These are phyloP conservation scores for Cerastoderma edule DNA, from an alignment of 2,888 invertebrate species.

Conservation along the genomic window DNA sequence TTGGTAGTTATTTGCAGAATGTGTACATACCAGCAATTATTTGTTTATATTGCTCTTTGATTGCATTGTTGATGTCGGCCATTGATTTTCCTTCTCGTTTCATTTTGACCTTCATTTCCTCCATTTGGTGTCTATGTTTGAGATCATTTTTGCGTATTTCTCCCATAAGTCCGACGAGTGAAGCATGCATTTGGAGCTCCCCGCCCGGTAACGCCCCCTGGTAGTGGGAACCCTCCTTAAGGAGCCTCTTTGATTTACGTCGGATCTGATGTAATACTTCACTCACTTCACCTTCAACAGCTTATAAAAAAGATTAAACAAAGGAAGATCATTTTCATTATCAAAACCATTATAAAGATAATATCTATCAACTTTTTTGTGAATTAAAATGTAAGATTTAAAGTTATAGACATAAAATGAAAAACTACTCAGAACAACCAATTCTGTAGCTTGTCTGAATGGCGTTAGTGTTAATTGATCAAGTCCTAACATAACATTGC, in stretches of 20 bases:
- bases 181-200: constrained; percentile 57
- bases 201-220: constrained; percentile 65
- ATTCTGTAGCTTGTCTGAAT: too few species aligned
- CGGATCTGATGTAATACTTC: constrained; percentile 68
- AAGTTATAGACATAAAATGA: too few species aligned
- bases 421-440: too few species aligned
- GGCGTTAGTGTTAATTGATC: too few species aligned
- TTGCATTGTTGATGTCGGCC: constrained; percentile 54
- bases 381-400: too few species aligned
- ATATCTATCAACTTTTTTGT: too few species aligned
- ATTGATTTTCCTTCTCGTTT: constrained; percentile 65
- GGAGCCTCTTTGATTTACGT: constrained; percentile 63
- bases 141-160: constrained; percentile 64
- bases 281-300: constrained; percentile 70
- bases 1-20: background rate
- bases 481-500: too few species aligned
- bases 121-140: constrained; percentile 62
- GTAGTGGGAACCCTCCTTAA: constrained; percentile 59
- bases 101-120: constrained; percentile 55
- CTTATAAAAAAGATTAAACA: constrained; percentile 39
- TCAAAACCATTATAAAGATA: too few species aligned
- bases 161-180: constrained; percentile 74
- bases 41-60: constrained; percentile 62
- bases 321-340: background rate
- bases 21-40: constrained; percentile 57